phyloP scores from a whole-genome alignment of 1,140 invertebrate genomes.

The Penaeus japonicus region DNA sequence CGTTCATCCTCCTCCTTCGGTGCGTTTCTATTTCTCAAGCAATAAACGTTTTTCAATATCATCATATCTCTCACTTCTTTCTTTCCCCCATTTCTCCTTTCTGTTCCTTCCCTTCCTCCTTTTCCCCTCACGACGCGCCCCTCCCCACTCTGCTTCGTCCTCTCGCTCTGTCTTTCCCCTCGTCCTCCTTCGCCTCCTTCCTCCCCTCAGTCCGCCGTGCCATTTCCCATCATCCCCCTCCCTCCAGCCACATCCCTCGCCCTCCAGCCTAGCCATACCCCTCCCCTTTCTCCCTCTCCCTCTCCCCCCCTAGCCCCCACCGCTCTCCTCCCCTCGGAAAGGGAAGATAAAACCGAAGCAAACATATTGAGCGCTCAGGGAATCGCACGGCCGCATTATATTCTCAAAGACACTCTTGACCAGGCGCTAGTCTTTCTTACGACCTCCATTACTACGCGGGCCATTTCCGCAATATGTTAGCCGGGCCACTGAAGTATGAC shows the following conservation, averaged over 20 bases:
- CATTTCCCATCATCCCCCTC: neutral
- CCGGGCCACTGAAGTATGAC: constrained; percentile 48
- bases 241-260: neutral
- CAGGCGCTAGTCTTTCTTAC: constrained; percentile 33
- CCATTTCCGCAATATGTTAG: constrained; percentile 53
- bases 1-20: no score
- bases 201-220: neutral
- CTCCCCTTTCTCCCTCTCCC: neutral
- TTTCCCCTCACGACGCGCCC: neutral
- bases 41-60: no score
- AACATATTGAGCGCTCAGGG: constrained; percentile 40
- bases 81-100: neutral
- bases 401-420: constrained; percentile 38
- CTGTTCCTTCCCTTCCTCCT: neutral
- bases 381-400: constrained; percentile 30
- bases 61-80: neutral
- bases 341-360: constrained; percentile 28
- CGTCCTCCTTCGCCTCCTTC: no score
- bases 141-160: neutral
- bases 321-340: neutral
- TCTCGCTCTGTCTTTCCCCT: neutral
- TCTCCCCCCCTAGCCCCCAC: neutral
- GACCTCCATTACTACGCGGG: constrained; percentile 44
- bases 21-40: no score
- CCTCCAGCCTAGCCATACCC: no score